A percentile compares a stretch with the other conserved stretches of the same genome.
Conservation (phyloP, 2,797 vertebrate genomes). For the Ctenopoma kingsleyae region DNA sequence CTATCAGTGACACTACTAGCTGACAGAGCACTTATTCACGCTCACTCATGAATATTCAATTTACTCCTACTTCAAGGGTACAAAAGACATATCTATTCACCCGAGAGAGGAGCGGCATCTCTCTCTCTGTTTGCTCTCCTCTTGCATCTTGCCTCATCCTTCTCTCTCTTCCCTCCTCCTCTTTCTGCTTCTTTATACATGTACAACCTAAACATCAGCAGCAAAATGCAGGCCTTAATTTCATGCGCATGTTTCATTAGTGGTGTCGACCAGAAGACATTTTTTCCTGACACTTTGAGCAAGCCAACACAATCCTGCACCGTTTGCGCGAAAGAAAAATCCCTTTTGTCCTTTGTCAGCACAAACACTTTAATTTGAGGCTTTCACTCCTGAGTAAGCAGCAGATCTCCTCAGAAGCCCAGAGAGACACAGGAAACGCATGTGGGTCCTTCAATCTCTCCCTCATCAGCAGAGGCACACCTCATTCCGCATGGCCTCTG, state of each 20-base stretch:
- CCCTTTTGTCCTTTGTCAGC: slow-evolving; percentile 98
- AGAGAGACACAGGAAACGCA: slow-evolving; percentile 83
- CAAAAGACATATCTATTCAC: slow-evolving; percentile 77
- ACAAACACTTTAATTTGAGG: slow-evolving; percentile 97
- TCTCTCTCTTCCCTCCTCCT: slow-evolving; percentile 15
- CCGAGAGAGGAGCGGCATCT: slow-evolving; percentile 65
- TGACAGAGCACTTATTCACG: slow-evolving; percentile 93
- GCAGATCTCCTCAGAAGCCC: slow-evolving; percentile 86
- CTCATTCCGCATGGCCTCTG: slow-evolving; percentile 76
- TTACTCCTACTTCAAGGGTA: slow-evolving; percentile 85
- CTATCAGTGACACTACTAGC: slow-evolving; percentile 90
- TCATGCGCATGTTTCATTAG: slow-evolving; percentile 92
- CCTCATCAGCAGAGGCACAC: slow-evolving; percentile 82
- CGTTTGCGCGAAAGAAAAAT: slow-evolving; percentile 90
- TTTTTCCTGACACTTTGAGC: slow-evolving; percentile 88
- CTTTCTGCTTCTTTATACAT: slow-evolving; percentile 45
- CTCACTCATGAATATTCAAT: slow-evolving; percentile 91
- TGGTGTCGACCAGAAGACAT: slow-evolving; percentile 86
- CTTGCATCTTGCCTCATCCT: slow-evolving; percentile 8
- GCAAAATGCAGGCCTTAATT: slow-evolving; percentile 85
- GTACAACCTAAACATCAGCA: slow-evolving; percentile 69
- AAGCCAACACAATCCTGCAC: slow-evolving; percentile 93
- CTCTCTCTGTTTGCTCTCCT: slow-evolving; percentile 45
- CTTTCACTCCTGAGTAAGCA: slow-evolving; percentile 98
- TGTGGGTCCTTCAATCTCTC: slow-evolving; percentile 81